These are phyloP conservation scores for Chrysochloris asiatica DNA, from an alignment of 2,113 vertebrate genomes.

Conservation along the genomic window DNA sequence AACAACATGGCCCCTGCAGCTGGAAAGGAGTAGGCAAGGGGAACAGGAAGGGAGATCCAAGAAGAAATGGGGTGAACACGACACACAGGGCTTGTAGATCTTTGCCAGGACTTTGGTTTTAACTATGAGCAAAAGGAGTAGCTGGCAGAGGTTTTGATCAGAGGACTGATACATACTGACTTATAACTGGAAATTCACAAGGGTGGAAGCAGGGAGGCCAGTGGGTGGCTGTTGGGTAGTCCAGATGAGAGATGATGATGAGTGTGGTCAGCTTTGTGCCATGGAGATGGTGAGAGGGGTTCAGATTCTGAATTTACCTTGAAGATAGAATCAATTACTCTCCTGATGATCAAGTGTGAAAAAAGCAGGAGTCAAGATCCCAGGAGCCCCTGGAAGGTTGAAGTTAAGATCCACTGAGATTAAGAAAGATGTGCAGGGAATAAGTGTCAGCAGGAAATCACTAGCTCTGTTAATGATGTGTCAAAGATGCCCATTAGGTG, in stretches of 20 bases:
- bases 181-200: not conserved
- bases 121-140: not conserved
- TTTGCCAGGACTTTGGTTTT: not conserved
- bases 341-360: no score
- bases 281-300: not conserved
- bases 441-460: not conserved
- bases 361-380: not conserved
- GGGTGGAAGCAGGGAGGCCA: not conserved
- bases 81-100: accelerated
- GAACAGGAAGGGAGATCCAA: not conserved
- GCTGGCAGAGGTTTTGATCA: not conserved
- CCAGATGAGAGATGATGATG: not conserved
- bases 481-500: not conserved
- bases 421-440: not conserved
- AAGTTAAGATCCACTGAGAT: not conserved
- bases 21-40: not conserved
- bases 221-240: not conserved
- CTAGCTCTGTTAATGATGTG: not conserved
- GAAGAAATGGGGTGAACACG: not conserved
- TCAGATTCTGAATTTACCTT: not conserved
- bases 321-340: no score
- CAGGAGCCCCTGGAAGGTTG: not conserved
- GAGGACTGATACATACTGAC: not conserved
- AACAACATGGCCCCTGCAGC: not conserved
- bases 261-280: not conserved